Percentiles rank a stretch among this genome's conserved stretches.
Conservation (phyloP, 1,140 invertebrate species). For the Macrotrachela quadricornifera region DNA sequence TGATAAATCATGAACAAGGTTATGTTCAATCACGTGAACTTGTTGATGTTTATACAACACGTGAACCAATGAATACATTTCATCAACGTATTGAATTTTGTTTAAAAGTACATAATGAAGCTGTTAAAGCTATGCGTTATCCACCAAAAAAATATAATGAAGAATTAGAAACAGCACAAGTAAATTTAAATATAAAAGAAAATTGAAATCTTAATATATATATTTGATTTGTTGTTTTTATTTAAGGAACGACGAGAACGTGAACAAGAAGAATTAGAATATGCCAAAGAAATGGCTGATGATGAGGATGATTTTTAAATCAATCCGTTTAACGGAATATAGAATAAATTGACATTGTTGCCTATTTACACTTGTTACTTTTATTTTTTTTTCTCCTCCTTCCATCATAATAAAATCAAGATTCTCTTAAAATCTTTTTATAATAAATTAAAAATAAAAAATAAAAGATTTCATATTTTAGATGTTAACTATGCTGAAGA, state of each 20-base stretch:
- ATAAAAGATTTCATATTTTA: too few relatives aligned
- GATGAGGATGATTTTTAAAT: conserved; percentile 52
- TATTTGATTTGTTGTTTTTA: conserved; percentile 4
- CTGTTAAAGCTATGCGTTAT: conserved; percentile 80
- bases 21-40: conserved; percentile 93
- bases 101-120: conserved; percentile 88
- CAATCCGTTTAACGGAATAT: too few relatives aligned
- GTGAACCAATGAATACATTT: conserved; percentile 83
- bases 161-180: conserved; percentile 83
- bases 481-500: too few relatives aligned
- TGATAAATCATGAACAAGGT: conserved; percentile 73
- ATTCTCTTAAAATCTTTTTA: too few relatives aligned
- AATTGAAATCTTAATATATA: too few relatives aligned
- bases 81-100: conserved; percentile 95
- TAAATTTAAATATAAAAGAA: conserved; percentile 16
- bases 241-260: conserved; percentile 60
- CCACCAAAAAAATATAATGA: conserved; percentile 96
- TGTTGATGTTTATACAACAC: conserved; percentile 84
- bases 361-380: too few relatives aligned
- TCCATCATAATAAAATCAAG: too few relatives aligned
- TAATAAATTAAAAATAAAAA: too few relatives aligned
- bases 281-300: conserved; percentile 95
- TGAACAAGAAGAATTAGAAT: conserved; percentile 86
- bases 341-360: too few relatives aligned
- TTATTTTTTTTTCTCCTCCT: too few relatives aligned